These are phyloP conservation scores for Maniola hyperantus DNA, from an alignment of 2,888 invertebrate genomes.

Conservation along the genomic window DNA sequence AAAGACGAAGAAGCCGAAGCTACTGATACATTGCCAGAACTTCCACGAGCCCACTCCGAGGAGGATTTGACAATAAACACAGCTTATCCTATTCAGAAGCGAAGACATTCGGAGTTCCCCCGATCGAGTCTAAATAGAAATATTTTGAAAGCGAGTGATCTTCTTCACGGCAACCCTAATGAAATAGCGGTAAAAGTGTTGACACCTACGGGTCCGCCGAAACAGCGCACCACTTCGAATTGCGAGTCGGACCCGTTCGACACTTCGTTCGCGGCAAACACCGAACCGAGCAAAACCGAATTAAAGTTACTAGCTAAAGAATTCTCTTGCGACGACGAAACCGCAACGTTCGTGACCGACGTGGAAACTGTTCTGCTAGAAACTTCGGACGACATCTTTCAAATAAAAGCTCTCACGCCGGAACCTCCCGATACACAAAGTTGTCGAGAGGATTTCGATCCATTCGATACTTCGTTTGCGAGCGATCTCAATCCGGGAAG, in stretches of 20 bases:
- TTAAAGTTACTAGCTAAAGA: constrained; percentile 90
- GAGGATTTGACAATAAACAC: constrained; percentile 83
- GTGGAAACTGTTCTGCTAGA: constrained; percentile 75
- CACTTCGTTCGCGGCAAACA: constrained; percentile 90
- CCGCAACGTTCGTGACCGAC: constrained; percentile 48
- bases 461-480: constrained; percentile 93
- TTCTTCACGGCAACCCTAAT: constrained; percentile 60
- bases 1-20: constrained; percentile 82
- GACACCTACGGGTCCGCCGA: constrained; percentile 75
- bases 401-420: constrained; percentile 88
- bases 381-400: constrained; percentile 81
- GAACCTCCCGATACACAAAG: constrained; percentile 67
- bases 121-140: constrained; percentile 52
- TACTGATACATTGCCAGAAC: constrained; percentile 85
- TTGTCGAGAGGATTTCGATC: constrained; percentile 84
- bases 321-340: constrained; percentile 81
- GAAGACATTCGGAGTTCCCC: constrained; percentile 80
- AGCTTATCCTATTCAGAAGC: constrained; percentile 57
- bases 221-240: constrained; percentile 56
- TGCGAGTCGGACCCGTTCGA: constrained; percentile 91
- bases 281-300: constrained; percentile 90
- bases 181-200: constrained; percentile 84
- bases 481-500: constrained; percentile 88
- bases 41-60: constrained; percentile 85
- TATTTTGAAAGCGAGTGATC: constrained; percentile 60